phyloP scores from a whole-genome alignment of 2,113 vertebrate genomes.

The Connochaetes taurinus region DNA sequence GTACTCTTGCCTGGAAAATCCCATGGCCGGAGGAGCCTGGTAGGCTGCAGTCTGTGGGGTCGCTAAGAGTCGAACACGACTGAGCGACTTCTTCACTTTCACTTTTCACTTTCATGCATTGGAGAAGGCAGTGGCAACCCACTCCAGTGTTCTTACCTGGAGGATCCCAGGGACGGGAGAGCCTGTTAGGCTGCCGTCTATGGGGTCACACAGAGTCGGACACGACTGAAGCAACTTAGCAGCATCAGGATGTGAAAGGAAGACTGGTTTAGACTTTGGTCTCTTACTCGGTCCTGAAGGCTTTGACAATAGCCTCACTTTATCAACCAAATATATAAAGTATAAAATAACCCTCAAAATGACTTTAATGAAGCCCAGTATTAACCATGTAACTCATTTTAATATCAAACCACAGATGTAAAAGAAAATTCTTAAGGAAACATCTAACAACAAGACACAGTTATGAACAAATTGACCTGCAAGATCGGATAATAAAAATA shows the following conservation, averaged over 20 bases:
- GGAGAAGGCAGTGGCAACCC: too few relatives aligned
- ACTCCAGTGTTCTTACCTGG: too few relatives aligned
- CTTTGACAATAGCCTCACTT: background rate
- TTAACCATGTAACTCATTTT: slow-evolving; percentile 21
- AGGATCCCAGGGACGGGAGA: too few relatives aligned
- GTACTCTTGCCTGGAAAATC: too few relatives aligned
- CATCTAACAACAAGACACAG: slow-evolving; percentile 22
- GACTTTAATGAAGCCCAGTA: slow-evolving; percentile 3
- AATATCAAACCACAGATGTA: slow-evolving; percentile 34
- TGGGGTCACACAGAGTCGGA: too few relatives aligned
- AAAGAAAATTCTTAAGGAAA: slow-evolving; percentile 37
- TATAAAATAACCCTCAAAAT: background rate
- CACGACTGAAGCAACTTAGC: too few relatives aligned
- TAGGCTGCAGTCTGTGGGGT: too few relatives aligned
- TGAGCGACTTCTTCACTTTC: too few relatives aligned
- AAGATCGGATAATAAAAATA: slow-evolving; percentile 21
- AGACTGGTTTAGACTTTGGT: background rate
- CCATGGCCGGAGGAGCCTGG: too few relatives aligned
- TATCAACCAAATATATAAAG: background rate
- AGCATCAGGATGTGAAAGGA: background rate
- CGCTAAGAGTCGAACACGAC: too few relatives aligned
- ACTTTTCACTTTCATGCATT: too few relatives aligned
- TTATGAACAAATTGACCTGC: background rate
- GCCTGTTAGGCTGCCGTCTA: too few relatives aligned
- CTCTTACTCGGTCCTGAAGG: background rate